Conservation (phyloP, 1,140 invertebrate species). For the Mesaphorura yosii region DNA sequence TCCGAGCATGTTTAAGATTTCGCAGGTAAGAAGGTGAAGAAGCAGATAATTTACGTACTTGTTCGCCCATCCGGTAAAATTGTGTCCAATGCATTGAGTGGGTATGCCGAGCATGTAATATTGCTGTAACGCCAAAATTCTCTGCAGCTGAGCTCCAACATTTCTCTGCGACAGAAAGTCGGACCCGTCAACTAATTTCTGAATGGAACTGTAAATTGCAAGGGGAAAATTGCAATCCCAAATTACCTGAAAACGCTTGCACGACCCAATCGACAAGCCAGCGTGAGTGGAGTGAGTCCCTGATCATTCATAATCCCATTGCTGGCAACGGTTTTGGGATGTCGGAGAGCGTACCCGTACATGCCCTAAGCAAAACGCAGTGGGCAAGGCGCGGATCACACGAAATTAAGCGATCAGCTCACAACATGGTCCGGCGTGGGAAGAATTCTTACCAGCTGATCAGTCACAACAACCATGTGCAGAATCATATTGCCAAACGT, state of each 20-base stretch:
- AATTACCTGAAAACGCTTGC: conserved; percentile 67
- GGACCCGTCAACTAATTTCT: neutral
- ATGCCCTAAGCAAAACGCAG: conserved; percentile 82
- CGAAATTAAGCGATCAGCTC: no score
- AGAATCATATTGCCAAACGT: conserved; percentile 90
- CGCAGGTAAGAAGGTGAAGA: neutral
- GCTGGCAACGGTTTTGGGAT: conserved; percentile 81
- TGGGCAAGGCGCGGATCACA: conserved; percentile 11
- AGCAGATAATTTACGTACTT: conserved; percentile 46
- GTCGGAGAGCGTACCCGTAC: conserved; percentile 92
- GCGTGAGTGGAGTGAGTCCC: conserved; percentile 86
- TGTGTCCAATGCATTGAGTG: conserved; percentile 89
- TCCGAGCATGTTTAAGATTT: no score
- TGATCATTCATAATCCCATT: conserved; percentile 75
- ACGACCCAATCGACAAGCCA: conserved; percentile 89
- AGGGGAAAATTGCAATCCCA: no score
- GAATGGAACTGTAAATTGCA: no score
- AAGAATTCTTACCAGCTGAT: conserved; percentile 68
- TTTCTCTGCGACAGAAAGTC: conserved; percentile 52
- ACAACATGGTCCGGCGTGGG: no score
- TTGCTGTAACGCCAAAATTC: conserved; percentile 99
- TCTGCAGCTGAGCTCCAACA: conserved; percentile 86
- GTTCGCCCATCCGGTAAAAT: conserved; percentile 83
- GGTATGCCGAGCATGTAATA: conserved; percentile 97
- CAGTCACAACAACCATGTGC: conserved; percentile 95